A percentile compares a stretch with the other conserved stretches of the same genome.
Conservation (phyloP, 2,888 invertebrate genomes). For the Allophyes oxyacanthae region DNA sequence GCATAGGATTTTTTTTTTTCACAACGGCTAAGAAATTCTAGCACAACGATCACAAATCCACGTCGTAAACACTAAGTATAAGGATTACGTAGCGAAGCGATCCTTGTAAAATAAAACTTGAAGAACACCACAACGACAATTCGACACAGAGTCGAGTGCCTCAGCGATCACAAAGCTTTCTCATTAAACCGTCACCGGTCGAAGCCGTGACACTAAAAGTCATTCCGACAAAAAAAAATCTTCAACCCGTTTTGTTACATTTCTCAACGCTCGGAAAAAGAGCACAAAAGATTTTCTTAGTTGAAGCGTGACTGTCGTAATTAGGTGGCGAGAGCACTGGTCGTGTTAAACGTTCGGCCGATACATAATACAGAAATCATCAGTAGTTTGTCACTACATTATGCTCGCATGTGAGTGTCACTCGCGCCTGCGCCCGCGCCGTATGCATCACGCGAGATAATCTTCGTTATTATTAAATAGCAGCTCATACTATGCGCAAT, state of each 20-base stretch:
- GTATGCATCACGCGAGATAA: slow-evolving; percentile 57
- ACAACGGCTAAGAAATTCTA: slow-evolving; percentile 27
- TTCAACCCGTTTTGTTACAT: slow-evolving; percentile 82
- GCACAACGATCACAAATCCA: slow-evolving; percentile 29
- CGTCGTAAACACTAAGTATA: slow-evolving; percentile 42
- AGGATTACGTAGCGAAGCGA: slow-evolving; percentile 59
- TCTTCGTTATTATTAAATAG: slow-evolving; percentile 55
- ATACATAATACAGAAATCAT: slow-evolving; percentile 58
- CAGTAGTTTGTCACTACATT: slow-evolving; percentile 58
- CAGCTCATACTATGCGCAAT: slow-evolving; percentile 50
- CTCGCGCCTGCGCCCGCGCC: slow-evolving; percentile 18
- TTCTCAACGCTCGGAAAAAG: slow-evolving; percentile 85
- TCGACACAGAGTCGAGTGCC: slow-evolving; percentile 85
- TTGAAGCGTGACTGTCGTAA: slow-evolving; percentile 87
- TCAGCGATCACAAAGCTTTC: slow-evolving; percentile 86
- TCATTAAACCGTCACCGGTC: slow-evolving; percentile 86
- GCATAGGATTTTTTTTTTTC: slow-evolving; percentile 18
- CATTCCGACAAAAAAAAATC: slow-evolving; percentile 81
- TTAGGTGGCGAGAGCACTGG: slow-evolving; percentile 81
- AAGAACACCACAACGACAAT: slow-evolving; percentile 77
- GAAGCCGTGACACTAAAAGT: slow-evolving; percentile 86
- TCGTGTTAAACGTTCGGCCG: slow-evolving; percentile 57
- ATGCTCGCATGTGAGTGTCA: slow-evolving; percentile 49
- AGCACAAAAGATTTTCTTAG: slow-evolving; percentile 87
- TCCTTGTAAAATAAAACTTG: slow-evolving; percentile 78